phyloP scores from a whole-genome alignment of 2,797 vertebrate genomes.

The Enteromius mattozi region DNA sequence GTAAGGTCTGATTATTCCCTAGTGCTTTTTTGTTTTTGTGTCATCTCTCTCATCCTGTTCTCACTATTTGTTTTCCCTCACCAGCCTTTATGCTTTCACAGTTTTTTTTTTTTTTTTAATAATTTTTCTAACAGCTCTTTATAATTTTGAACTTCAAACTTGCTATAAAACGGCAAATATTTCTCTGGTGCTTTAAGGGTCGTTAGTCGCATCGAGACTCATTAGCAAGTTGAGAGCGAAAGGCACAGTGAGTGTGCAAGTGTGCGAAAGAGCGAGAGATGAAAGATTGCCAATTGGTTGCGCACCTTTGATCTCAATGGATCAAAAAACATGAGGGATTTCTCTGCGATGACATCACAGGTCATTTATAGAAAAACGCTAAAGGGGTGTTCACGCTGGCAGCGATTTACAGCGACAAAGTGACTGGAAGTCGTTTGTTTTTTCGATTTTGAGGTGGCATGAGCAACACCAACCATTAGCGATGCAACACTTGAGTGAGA shows the following conservation, averaged over 20 bases:
- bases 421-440: background rate
- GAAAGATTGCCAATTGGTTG: slow-evolving; percentile 58
- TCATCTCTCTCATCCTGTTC: background rate
- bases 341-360: slow-evolving; percentile 37
- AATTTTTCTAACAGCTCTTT: slow-evolving; percentile 16
- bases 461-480: background rate
- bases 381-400: slow-evolving; percentile 20
- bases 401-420: slow-evolving; percentile 15
- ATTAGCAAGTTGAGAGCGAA: slow-evolving; percentile 62
- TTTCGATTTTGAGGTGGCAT: background rate
- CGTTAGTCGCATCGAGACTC: slow-evolving; percentile 72
- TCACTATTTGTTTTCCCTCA: slow-evolving; percentile 9
- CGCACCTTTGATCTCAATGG: slow-evolving; percentile 38
- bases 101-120: background rate
- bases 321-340: slow-evolving; percentile 28
- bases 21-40: background rate
- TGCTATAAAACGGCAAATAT: slow-evolving; percentile 62
- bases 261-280: slow-evolving; percentile 31
- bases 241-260: slow-evolving; percentile 35
- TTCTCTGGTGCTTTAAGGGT: slow-evolving; percentile 62
- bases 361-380: slow-evolving; percentile 34
- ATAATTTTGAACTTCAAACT: slow-evolving; percentile 25
- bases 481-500: background rate
- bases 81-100: slow-evolving; percentile 15
- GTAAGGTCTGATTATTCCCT: background rate